Evolutionary conservation across 2,888 invertebrate genomes (phyloP).

Genomic region (Dusona sp.): DNA sequence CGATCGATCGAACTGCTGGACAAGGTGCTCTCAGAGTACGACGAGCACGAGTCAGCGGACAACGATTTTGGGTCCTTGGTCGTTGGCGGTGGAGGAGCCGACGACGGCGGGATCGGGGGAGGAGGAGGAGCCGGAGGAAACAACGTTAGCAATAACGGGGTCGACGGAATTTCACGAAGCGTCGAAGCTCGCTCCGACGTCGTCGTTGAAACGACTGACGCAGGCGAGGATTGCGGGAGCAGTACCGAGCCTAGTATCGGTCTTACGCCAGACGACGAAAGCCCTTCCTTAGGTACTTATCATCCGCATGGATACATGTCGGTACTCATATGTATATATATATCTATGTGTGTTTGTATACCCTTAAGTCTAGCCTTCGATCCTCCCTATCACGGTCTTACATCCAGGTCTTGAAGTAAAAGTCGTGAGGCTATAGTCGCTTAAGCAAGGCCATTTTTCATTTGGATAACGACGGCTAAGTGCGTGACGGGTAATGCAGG

Average conservation of each 20-base stretch:
- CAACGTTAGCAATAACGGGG: slow-evolving; percentile 58
- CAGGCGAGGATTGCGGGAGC: slow-evolving; percentile 82
- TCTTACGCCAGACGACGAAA: slow-evolving; percentile 88
- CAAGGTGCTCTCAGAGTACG: slow-evolving; percentile 95
- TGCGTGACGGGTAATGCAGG: neutral
- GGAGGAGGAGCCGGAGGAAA: slow-evolving; percentile 76
- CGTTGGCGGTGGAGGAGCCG: slow-evolving; percentile 86
- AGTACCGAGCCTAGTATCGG: slow-evolving; percentile 86
- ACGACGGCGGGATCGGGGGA: slow-evolving; percentile 82
- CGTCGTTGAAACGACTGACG: slow-evolving; percentile 69
- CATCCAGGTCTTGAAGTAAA: neutral
- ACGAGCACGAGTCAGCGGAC: slow-evolving; percentile 89
- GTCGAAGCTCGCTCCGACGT: slow-evolving; percentile 57
- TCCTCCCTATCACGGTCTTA: neutral
- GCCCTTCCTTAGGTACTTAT: slow-evolving; percentile 88
- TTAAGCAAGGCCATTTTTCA: slow-evolving; percentile 9
- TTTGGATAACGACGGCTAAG: slow-evolving; percentile 11
- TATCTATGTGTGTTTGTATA: neutral
- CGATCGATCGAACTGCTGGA: slow-evolving; percentile 95
- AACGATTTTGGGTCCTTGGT: slow-evolving; percentile 83
- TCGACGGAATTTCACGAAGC: slow-evolving; percentile 60
- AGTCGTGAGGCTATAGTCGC: neutral
- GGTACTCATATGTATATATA: neutral
- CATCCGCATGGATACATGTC: slow-evolving; percentile 13
- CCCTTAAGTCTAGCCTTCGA: slow-evolving; percentile 12